Evolutionary conservation across 1,140 invertebrate genomes (phyloP), one percentile per base, ranked within the genome.

Genomic region (Papilio glaucus): DNA sequence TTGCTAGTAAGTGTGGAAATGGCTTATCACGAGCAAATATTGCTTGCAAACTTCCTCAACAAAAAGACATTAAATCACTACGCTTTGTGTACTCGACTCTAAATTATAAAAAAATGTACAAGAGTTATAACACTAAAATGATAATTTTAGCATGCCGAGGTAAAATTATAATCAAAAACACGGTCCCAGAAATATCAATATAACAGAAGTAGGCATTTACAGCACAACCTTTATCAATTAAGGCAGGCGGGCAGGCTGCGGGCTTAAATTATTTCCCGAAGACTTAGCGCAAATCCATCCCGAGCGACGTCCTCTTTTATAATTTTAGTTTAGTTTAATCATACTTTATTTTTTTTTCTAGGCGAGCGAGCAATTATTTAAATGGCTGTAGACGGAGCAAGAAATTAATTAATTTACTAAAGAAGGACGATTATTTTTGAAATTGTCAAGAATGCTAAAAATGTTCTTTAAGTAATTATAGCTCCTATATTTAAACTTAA

Each of bases 221-320:
- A 12, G 18, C 10, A 53, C 9, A 53, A 24, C 49, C 18, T 53
- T 24, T 53, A 53, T 53, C 49, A 53, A 53, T 53, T 21, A 24
- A 53, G 8, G 18, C 49, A 24, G 9, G 49, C 18, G 9, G n/a
- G 9, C 0, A 33, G 49, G 8, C 8, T 2, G 9, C 2, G 18
- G 45, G 18, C 10, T 24, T 24, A 53, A 53, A 53, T 53, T 53
- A 53, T 53, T 53, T 53, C 49, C 49, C 49, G 49, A 24, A 53
- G 21, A 21, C 49, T 53, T 53, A 53, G 21, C 21, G 49, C 49
- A 24, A 24, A 57, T 57, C 49, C 49, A 57, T 57, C 49, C 49
- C 49, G 49, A 57, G 49, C 3, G 49, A 57, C 42, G 29, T 57
- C 49, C 49, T 57, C 49, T 57, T 57, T 57, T 24, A 57, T 57